A percentile compares a stretch with the other conserved stretches of the same genome.
These are phyloP conservation scores for Notodonta dromedarius DNA, from an alignment of 2,888 invertebrate species.

Conservation along the genomic window DNA sequence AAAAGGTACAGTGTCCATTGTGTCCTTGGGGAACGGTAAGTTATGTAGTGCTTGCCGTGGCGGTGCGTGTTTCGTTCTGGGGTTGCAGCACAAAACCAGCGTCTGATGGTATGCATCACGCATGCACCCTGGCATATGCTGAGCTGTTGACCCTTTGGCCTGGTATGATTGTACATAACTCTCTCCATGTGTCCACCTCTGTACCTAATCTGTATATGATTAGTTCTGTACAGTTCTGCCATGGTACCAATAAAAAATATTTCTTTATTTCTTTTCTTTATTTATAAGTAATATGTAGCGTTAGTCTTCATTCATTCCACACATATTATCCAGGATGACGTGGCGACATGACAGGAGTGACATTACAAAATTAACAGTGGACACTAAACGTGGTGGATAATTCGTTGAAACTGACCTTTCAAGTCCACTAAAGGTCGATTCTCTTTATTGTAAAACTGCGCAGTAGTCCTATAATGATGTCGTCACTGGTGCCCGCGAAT, in stretches of 20 bases:
- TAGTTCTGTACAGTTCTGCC: too few species aligned
- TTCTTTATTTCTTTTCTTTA: too few species aligned
- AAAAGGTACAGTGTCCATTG: conserved; percentile 22
- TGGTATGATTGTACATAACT: too few species aligned
- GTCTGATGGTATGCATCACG: too few species aligned
- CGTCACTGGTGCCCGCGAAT: conserved; percentile 43
- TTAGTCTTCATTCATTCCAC: conserved; percentile 67
- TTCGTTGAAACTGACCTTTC: conserved; percentile 35
- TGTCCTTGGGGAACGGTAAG: conserved; percentile 57
- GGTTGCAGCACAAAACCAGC: too few species aligned
- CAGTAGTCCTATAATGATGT: conserved; percentile 42
- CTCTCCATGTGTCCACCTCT: too few species aligned
- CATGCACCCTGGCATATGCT: too few species aligned
- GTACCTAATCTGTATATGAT: too few species aligned
- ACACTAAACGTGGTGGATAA: conserved; percentile 40
- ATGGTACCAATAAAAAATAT: too few species aligned
- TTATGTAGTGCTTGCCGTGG: too few species aligned
- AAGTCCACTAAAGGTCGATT: conserved; percentile 29
- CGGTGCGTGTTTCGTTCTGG: too few species aligned
- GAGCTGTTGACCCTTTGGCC: too few species aligned
- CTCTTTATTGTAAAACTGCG: conserved; percentile 38
- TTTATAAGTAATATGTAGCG: conserved; percentile 49
- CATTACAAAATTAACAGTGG: conserved; percentile 43
- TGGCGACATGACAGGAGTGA: conserved; percentile 51
- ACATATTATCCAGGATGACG: conserved; percentile 60